Base-by-base conservation (phyloP, 2,113 vertebrate species). In the Mobula birostris region DNA sequence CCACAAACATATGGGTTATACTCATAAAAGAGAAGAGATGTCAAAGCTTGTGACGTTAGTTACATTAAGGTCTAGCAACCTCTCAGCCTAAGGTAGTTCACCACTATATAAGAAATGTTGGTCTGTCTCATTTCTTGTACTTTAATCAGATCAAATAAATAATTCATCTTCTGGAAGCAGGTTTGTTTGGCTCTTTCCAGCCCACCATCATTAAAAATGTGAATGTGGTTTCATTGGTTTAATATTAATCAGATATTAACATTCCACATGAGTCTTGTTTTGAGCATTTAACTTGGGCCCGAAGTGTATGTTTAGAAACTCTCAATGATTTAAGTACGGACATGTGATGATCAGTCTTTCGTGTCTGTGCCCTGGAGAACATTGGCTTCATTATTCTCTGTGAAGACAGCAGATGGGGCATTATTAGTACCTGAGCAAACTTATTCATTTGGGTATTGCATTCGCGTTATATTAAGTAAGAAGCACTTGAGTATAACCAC, bases 361-460 rank as follows among this genome's bases (percentile, higher is more conserved):
- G 24, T n/a, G 58, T 29, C 56, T 88, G 27, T n/a, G 29, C 7
- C 76, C 76, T 77, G 58, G 61, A 88, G 83, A 61, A 27, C 58
- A 88, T 88, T 63, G 58, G 58, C 27, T 63, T 88, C 58, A 88
- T 88, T 29, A 63, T 88, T 88, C 11, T n/a, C 24, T 88, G 58
- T 63, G 58, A 88, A 88, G 24, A n/a, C 5, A n/a, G 24, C 83
- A 88, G 83, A 88, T 88, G 83, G 56, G 58, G 61, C 58, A 88
- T 88, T 88, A 88, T 88, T 29, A n/a, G 83, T 88, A 88, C 83
- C 83, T 63, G 56, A n/a, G 58, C 29, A 88, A 61, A 63, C 58
- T 63, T n/a, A 88, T 63, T 58, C 56, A 88, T 63, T n/a, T 61
- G 83, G 27, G 56, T 56, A 61, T 88, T 88, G 58, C 14, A n/a